Percentiles rank a stretch among this genome's conserved stretches.
phyloP scores from a whole-genome alignment of 37 sponge, comb jelly and placozoan genomes.

The Hexactinellida sp. region DNA sequence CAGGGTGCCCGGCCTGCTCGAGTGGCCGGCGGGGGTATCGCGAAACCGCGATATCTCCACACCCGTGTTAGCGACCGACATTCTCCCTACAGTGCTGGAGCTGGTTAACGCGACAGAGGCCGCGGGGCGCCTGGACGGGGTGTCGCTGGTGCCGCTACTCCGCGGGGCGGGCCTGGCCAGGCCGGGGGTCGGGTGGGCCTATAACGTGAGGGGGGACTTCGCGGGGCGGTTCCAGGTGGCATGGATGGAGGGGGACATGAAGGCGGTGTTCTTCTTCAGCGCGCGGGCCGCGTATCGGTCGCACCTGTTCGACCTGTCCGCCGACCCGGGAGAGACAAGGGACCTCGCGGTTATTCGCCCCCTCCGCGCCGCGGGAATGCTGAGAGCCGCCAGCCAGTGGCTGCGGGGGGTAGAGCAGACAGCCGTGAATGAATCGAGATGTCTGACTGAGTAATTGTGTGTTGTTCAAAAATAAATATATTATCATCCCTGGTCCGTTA shows the following conservation, averaged over 20 bases:
- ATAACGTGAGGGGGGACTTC: constrained; percentile 28
- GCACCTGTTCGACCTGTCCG: constrained; percentile 15
- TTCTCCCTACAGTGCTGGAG: constrained; percentile 39
- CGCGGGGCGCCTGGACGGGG: constrained; percentile 20
- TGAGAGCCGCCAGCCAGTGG: neutral
- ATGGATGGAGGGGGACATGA: constrained; percentile 15
- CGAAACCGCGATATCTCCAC: constrained; percentile 16
- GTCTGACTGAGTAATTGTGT: neutral
- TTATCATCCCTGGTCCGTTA: neutral
- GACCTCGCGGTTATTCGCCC: neutral
- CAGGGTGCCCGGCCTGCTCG: constrained; percentile 45
- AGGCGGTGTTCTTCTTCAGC: constrained; percentile 20
- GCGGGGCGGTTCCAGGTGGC: constrained; percentile 17
- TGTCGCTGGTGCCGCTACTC: constrained; percentile 22
- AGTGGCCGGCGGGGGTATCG: constrained; percentile 37
- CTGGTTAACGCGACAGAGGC: neutral
- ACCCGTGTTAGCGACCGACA: constrained; percentile 34
- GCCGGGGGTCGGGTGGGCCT: neutral
- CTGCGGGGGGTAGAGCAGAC: neutral
- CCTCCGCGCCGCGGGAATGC: neutral
- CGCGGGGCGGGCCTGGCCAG: neutral
- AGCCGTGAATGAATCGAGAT: neutral
- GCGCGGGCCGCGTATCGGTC: neutral
- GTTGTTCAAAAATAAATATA: neutral
- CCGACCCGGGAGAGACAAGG: constrained; percentile 26